These are phyloP conservation scores for Lophochroa leadbeateri DNA, from an alignment of 2,113 vertebrate genomes.

Conservation along the genomic window DNA sequence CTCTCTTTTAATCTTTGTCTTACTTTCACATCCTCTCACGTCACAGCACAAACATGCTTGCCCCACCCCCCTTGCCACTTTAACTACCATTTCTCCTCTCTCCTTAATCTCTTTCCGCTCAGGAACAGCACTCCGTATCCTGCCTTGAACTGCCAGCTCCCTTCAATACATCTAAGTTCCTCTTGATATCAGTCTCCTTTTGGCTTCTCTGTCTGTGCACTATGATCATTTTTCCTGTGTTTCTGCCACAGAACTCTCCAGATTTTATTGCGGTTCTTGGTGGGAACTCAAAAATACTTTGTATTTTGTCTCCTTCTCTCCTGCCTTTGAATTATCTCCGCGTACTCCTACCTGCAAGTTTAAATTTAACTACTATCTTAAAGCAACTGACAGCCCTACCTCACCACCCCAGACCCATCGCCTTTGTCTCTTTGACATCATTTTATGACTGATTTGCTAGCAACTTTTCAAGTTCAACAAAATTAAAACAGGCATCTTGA, in stretches of 20 bases:
- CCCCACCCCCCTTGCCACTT: background rate
- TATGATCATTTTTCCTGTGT: background rate
- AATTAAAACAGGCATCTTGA: background rate
- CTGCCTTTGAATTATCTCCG: background rate
- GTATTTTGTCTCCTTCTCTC: background rate
- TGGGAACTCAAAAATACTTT: background rate
- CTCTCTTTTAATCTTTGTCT: background rate
- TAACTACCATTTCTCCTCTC: background rate
- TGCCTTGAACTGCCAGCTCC: constrained; percentile 21
- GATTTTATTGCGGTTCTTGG: background rate
- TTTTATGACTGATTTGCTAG: background rate
- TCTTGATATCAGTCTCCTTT: background rate
- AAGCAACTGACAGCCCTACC: background rate
- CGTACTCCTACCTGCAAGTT: background rate
- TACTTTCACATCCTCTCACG: background rate
- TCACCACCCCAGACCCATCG: background rate
- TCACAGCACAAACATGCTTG: background rate
- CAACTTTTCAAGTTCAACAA: background rate
- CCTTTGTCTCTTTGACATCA: background rate
- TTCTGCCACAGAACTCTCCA: background rate
- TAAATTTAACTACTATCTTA: background rate
- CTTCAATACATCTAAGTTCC: background rate
- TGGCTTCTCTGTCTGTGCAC: background rate
- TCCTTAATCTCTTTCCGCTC: background rate
- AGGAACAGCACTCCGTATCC: background rate